A percentile compares a stretch with the other conserved stretches of the same genome.
Evolutionary conservation across 2,113 vertebrate genomes (phyloP).

Genomic region (Chelonoidis abingdonii): DNA sequence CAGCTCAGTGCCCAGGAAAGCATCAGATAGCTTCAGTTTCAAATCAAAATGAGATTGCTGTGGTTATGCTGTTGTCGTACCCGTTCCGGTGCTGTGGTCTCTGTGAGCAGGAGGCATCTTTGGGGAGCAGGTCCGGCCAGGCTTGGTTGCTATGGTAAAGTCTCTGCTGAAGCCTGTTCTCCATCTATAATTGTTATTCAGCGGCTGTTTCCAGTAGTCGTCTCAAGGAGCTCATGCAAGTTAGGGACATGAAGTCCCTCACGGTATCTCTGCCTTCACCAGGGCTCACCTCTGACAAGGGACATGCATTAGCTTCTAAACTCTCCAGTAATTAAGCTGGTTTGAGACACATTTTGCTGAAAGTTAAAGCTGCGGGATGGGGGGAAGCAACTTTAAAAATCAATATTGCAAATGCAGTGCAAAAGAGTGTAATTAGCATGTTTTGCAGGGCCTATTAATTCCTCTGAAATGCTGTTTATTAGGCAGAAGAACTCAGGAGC

Average conservation of each 20-base stretch:
- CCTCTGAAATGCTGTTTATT: constrained; percentile 75
- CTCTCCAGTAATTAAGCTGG: constrained; percentile 49
- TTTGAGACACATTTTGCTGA: constrained; percentile 22
- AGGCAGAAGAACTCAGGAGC: constrained; percentile 72
- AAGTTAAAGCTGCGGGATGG: constrained; percentile 49
- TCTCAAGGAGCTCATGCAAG: constrained; percentile 51
- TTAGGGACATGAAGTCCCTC: constrained; percentile 6
- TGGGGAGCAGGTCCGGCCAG: constrained; percentile 66
- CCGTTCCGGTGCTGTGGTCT: constrained; percentile 66
- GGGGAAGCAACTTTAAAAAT: constrained; percentile 62
- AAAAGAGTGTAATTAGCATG: constrained; percentile 74
- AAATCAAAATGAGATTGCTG: constrained; percentile 37
- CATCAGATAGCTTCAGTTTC: constrained; percentile 25
- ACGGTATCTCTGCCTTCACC: background rate
- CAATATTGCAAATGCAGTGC: constrained; percentile 73
- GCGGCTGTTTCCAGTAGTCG: constrained; percentile 69
- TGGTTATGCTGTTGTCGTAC: constrained; percentile 44
- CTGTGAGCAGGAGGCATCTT: constrained; percentile 59
- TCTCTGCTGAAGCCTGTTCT: constrained; percentile 60
- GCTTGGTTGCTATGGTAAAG: constrained; percentile 70
- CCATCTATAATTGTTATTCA: constrained; percentile 72
- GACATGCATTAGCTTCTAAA: constrained; percentile 44
- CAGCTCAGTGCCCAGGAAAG: constrained; percentile 49
- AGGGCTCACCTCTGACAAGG: constrained; percentile 30
- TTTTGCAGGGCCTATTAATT: constrained; percentile 76